Base-by-base conservation (phyloP, 2,113 vertebrate genomes). In the Myotis yumanensis region DNA sequence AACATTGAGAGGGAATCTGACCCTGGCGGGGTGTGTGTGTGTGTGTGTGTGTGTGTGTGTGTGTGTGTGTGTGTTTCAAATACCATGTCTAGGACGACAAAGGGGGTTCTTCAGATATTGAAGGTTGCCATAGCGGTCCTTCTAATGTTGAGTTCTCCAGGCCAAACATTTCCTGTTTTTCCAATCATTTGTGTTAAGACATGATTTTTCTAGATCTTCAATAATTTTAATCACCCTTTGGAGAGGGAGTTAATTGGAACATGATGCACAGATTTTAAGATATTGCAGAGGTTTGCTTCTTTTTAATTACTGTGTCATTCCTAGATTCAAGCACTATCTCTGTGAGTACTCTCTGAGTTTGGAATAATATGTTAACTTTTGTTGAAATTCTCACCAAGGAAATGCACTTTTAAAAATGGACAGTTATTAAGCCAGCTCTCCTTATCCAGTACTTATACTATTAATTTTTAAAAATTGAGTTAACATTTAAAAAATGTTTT, bases 81-180 rank as follows among this genome's bases (percentile, higher is more conserved):
- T 75, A 92, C 69, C 25, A 75, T 94, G 94, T 91, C 73, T 96
- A 76, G 95, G 59, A 86, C 75, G 86, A 84, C 84, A 89, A 89
- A 96, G 87, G 87, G 7, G 76, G 35, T 11, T 88, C 57, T 85
- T 54, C 48, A 89, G n/a, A 59, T 79, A 40, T 51, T 95, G 73
- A 93, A 86, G 54, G 84, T 76, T 76, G 12, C 76, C 5, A 6
- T 40, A 37, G 22, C 75, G 40, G 46, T 68, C 57, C 62, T 93
- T 69, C 30, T 68, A 75, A 75, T 15, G 25, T 89, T 59, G 37
- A 79, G 16, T 75, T 92, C 79, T 72, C 69, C 57, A 73, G 71
- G 76, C 37, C 84, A 94, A 28, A 69, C n/a, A 73, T 85, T 93
- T 96, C 76, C 80, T 96, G 84, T 95, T 95, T 94, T 94, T 77